Conservation (phyloP, 2,113 vertebrate genomes). For the Mobula birostris region DNA sequence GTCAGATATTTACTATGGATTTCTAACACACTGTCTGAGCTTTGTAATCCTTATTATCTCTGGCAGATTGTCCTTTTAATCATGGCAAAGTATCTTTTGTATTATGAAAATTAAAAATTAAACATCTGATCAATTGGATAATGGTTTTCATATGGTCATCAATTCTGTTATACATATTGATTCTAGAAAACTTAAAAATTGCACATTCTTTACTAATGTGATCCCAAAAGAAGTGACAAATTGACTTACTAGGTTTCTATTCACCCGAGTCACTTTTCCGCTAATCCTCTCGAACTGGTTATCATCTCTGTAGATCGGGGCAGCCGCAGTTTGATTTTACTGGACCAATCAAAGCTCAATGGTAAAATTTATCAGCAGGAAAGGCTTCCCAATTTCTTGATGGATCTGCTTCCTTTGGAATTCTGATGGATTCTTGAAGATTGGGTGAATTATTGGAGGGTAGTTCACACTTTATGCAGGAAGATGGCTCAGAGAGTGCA, state of each 20-base stretch:
- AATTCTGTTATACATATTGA: neutral
- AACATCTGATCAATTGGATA: neutral
- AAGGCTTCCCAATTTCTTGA: neutral
- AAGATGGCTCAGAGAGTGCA: neutral
- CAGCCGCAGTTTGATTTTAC: neutral
- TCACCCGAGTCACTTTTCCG: neutral
- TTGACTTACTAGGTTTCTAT: neutral
- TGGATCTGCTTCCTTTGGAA: neutral
- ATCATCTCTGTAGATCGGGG: neutral
- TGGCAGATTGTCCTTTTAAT: constrained; percentile 64
- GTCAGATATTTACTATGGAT: constrained; percentile 53
- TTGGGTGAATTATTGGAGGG: neutral
- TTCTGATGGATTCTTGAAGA: neutral
- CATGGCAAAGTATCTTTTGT: constrained; percentile 46
- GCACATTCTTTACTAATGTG: neutral
- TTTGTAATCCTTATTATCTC: constrained; percentile 60
- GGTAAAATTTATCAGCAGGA: neutral
- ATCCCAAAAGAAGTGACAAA: neutral
- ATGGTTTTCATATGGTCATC: neutral
- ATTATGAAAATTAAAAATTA: neutral
- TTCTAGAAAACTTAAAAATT: neutral
- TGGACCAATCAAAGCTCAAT: neutral
- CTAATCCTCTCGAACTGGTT: neutral
- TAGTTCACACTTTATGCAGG: neutral
- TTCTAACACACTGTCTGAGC: constrained; percentile 59